Base-by-base conservation (phyloP, 2,888 invertebrate species). In the Alitta virens region DNA sequence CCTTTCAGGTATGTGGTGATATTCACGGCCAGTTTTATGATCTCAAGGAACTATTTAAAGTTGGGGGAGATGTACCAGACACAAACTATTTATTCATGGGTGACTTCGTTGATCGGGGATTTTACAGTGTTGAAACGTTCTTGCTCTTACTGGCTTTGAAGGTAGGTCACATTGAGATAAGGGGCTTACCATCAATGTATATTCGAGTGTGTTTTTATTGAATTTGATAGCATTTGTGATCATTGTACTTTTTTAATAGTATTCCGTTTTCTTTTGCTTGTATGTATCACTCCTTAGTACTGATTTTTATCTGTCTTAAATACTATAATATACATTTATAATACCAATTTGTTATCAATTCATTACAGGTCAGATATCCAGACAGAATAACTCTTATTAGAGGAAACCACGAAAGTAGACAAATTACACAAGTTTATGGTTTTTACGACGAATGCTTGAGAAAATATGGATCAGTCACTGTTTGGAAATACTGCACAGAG, bases 21-120 rank as follows among this genome's bases (percentile, higher is more conserved):
- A 98, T 99, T 71, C 99, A 99, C 81, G 99, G 99, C 12, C 99
- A 96, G 83, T 99, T 99, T 84, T 99, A 98, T 85, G 99, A 99
- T 84, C 86, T 99, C 53, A 97, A 80, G 64, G 82, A 82, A 68
- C 65, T 82, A 40, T 82, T 82, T 70, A 96, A 95, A 89, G 97
- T 98, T 25, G 99, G 99, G 49, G 98, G 98, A 24, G 95, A 98
- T 88, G 96, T 99, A 59, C 99, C 99, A 16, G 96, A 97, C 83
- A 99, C 98, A 68, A 99, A 98, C 84, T 99, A 99, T 82, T 86
- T 99, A 66, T 99, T 99, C 81, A 95, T 99, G 92, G 99, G 99
- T 23, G 99, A 99, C 83, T 99, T 99, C 86, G 99, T 99, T 12
- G 99, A 99, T 83, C 86, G 99, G 84, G 99, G 99, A 49, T 99